These are phyloP conservation scores for Propithecus perrieri DNA, from an alignment of 2,797 vertebrate genomes.

Conservation along the genomic window DNA sequence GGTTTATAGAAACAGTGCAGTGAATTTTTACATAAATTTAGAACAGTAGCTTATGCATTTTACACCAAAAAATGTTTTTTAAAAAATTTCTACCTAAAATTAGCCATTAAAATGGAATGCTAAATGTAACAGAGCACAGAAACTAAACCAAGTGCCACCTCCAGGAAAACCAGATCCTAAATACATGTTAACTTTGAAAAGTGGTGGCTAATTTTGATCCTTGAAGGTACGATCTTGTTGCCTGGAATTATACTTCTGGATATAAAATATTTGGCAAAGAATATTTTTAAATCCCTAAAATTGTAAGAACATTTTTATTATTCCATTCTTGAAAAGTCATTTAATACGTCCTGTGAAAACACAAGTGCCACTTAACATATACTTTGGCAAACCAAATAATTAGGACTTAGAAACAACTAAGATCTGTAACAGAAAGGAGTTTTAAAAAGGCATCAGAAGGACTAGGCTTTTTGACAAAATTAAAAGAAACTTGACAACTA, in stretches of 20 bases:
- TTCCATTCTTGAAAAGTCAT: conserved; percentile 55
- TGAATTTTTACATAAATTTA: conserved; percentile 91
- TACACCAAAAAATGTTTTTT: conserved; percentile 72
- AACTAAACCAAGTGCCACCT: conserved; percentile 73
- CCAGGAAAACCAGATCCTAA: conserved; percentile 37
- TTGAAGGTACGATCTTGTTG: conserved; percentile 15
- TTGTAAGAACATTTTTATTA: conserved; percentile 45
- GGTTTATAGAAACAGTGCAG: conserved; percentile 89
- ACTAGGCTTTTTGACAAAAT: background rate
- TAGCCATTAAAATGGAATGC: conserved; percentile 83
- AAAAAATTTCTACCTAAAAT: conserved; percentile 85
- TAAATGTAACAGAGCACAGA: conserved; percentile 76
- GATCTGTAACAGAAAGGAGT: background rate
- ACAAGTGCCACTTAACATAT: background rate
- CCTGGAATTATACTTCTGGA: conserved; percentile 45
- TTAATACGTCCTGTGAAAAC: conserved; percentile 52
- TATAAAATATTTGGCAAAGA: background rate
- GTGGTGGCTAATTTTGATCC: conserved; percentile 45
- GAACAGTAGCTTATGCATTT: conserved; percentile 88
- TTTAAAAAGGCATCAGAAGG: background rate
- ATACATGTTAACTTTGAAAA: conserved; percentile 60
- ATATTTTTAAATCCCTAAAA: conserved; percentile 54
- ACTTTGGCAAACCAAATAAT: conserved; percentile 63
- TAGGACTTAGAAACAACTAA: background rate
- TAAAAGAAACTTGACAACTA: background rate